Percentiles rank a stretch among this genome's conserved stretches.
Conservation (phyloP, 2,888 invertebrate species). For the Metallyticus violacea region DNA sequence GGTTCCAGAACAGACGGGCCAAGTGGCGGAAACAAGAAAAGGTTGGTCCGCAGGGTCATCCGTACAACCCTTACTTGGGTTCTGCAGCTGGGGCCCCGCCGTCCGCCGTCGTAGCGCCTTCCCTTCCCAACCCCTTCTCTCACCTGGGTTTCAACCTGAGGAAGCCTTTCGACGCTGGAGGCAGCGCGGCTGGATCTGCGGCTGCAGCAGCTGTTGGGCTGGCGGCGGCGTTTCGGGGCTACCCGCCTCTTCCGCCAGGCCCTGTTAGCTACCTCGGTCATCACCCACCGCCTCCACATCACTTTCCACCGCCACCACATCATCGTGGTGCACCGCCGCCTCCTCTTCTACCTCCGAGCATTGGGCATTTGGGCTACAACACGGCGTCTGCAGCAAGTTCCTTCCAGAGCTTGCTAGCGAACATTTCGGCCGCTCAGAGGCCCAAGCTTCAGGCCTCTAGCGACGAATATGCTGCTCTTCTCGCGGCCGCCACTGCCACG, state of each 20-base stretch:
- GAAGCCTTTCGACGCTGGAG: constrained; percentile 63
- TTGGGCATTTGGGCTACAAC: constrained; percentile 55
- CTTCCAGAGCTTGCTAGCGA: constrained; percentile 82
- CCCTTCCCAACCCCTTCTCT: constrained; percentile 77
- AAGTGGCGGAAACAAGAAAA: constrained; percentile 94
- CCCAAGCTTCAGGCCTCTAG: constrained; percentile 45
- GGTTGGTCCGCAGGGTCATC: constrained; percentile 86
- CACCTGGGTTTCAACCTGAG: constrained; percentile 73
- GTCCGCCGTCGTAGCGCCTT: constrained; percentile 64
- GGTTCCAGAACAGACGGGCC: constrained; percentile 90
- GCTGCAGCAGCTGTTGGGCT: constrained; percentile 57
- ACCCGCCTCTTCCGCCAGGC: constrained; percentile 54
- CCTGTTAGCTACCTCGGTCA: constrained; percentile 58
- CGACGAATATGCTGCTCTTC: constrained; percentile 42
- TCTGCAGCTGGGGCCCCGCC: constrained; percentile 59
- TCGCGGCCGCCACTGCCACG: constrained; percentile 51
- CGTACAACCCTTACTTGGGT: constrained; percentile 71
- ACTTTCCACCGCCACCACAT: constrained; percentile 38
- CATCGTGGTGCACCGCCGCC: constrained; percentile 62
- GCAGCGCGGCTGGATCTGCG: constrained; percentile 55
- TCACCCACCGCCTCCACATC: constrained; percentile 58
- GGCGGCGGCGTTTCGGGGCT: constrained; percentile 56
- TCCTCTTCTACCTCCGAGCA: constrained; percentile 60
- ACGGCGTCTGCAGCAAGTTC: constrained; percentile 52
- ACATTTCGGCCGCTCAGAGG: constrained; percentile 64